A percentile compares a stretch with the other conserved stretches of the same genome.
Conservation (phyloP, 64 coral and sea anemone genomes). For the Montipora sp. region DNA sequence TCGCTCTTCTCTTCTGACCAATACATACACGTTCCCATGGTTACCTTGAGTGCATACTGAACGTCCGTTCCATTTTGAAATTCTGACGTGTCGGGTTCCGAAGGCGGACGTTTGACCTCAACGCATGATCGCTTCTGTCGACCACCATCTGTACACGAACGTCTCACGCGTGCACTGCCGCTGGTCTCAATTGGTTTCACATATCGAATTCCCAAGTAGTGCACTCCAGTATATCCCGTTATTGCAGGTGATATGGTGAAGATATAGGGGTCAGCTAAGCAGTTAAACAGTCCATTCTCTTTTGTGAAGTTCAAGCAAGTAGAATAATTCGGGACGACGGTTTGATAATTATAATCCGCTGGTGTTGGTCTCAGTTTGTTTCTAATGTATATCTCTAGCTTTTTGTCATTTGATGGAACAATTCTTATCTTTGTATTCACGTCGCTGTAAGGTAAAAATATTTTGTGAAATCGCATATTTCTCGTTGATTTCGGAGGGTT, state of each 20-base stretch:
- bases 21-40: slow-evolving; percentile 78
- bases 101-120: slow-evolving; percentile 77
- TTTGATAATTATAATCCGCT: slow-evolving; percentile 37
- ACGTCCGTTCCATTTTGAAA: slow-evolving; percentile 77
- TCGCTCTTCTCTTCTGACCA: slow-evolving; percentile 73
- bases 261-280: slow-evolving; percentile 45
- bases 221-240: slow-evolving; percentile 44
- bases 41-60: slow-evolving; percentile 67
- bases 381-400: slow-evolving; percentile 53
- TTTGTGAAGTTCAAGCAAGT: slow-evolving; percentile 23
- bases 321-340: slow-evolving; percentile 36
- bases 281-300: background rate
- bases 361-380: slow-evolving; percentile 45
- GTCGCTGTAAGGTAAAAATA: slow-evolving; percentile 26
- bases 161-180: background rate
- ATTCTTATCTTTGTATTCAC: slow-evolving; percentile 31
- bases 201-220: slow-evolving; percentile 64
- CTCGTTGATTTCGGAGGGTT: slow-evolving; percentile 16
- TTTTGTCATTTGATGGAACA: slow-evolving; percentile 15
- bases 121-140: slow-evolving; percentile 79
- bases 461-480: slow-evolving; percentile 61
- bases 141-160: background rate
- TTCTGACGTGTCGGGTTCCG: slow-evolving; percentile 22
- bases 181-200: background rate
- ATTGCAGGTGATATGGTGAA: slow-evolving; percentile 42